Evolutionary conservation across 2,888 invertebrate species (phyloP), one percentile per base, ranked within the genome.

Genomic region (Lutraria lutraria): DNA sequence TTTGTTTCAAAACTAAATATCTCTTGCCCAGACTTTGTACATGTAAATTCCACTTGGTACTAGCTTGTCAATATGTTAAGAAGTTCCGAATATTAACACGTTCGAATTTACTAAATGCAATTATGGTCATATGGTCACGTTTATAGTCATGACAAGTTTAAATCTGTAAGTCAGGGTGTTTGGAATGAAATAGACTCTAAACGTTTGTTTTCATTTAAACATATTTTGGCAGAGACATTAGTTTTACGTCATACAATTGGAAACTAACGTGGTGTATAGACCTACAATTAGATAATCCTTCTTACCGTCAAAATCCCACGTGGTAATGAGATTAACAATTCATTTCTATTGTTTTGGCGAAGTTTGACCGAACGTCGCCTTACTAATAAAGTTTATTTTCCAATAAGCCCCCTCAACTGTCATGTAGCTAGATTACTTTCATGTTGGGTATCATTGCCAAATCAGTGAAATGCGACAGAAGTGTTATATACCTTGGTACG

Each of bases 111-210:
- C 25, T 68, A 68, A 68, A 68, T 68, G 63, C 63, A 68, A 68
- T 68, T 68, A 25, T 68, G n/a, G 6, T 60, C 60, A 60, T n/a
- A 21, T 12, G 25, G 21, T 60, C 60, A 60, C 21, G 60, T n/a
- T 68, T 68, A 25, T 68, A 68, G n/a, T 68, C 63, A n/a, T 25
- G n/a, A 13, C n/a, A 68, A 63, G 63, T 2, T 63, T 63, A 31
- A 82, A 82, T 82, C 82, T 16, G 8, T 60, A 34, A 34, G 82
- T 63, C 82, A 82, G 34, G 60, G 6, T 34, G 79, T 79, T 79
- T 52, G 13, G 52, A 68, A 34, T 19, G 68, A 53, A 83, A n/a
- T 68, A 4, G 63, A 68, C 25, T 25, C n/a, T n/a, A 25, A 68
- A 68, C 25, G 56, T 56, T 12, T 16, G 4, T 60, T n/a, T 68